phyloP scores from a whole-genome alignment of 2,888 invertebrate species.

The Cheilosia scutellata region DNA sequence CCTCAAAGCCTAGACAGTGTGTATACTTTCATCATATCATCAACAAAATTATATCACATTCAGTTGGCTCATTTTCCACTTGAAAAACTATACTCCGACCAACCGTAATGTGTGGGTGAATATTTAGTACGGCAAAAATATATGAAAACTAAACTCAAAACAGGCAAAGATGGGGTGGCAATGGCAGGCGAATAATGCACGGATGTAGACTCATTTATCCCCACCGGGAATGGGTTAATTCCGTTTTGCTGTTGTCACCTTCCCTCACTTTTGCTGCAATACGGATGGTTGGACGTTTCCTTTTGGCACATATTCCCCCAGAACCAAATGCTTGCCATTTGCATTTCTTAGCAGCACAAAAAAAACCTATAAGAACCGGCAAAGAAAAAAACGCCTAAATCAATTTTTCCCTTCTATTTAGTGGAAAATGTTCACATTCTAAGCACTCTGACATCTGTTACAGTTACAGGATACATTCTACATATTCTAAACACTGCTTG shows the following conservation, averaged over 20 bases:
- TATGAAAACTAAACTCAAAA: constrained; percentile 24
- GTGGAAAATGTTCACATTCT: not conserved
- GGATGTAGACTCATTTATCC: constrained; percentile 65
- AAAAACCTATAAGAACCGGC: constrained; percentile 14
- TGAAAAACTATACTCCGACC: constrained; percentile 21
- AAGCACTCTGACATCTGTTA: constrained; percentile 27
- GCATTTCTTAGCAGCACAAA: constrained; percentile 31
- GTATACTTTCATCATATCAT: constrained; percentile 40
- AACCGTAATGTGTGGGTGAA: constrained; percentile 19
- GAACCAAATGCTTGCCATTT: constrained; percentile 36
- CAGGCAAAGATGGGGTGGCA: constrained; percentile 1
- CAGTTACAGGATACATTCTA: constrained; percentile 12
- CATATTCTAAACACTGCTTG: constrained; percentile 11
- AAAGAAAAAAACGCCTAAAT: constrained; percentile 33
- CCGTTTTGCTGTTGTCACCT: constrained; percentile 65
- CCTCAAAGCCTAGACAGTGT: constrained; percentile 20
- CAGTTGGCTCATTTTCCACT: constrained; percentile 62
- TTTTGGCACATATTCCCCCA: constrained; percentile 40
- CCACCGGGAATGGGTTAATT: constrained; percentile 68
- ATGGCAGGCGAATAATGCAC: constrained; percentile 51
- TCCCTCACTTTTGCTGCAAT: constrained; percentile 59
- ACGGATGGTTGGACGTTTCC: constrained; percentile 54
- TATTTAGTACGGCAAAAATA: constrained; percentile 34
- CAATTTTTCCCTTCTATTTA: constrained; percentile 12
- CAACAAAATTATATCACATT: constrained; percentile 59